Evolutionary conservation across 2,113 vertebrate genomes (phyloP).

Genomic region (Stigmatopora nigra): DNA sequence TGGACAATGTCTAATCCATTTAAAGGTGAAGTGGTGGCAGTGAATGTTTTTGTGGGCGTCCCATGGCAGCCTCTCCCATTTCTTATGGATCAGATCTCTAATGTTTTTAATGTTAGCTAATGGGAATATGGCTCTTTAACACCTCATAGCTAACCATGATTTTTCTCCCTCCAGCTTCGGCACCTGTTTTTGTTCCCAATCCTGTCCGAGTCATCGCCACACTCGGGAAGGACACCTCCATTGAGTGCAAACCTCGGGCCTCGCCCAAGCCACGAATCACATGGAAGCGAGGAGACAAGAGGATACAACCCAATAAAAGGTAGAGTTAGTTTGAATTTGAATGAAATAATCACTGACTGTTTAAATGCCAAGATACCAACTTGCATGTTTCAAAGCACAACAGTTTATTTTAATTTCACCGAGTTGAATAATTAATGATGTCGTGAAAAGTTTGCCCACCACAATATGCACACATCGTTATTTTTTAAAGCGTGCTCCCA

Average conservation of each 20-base stretch:
- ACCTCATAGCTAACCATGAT: background rate
- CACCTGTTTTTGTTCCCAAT: constrained; percentile 78
- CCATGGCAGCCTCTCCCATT: too few species aligned
- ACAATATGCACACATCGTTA: constrained; percentile 21
- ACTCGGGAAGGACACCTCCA: constrained; percentile 77
- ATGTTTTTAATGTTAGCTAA: background rate
- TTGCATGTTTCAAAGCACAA: constrained; percentile 1
- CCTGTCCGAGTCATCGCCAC: constrained; percentile 82
- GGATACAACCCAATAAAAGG: constrained; percentile 81
- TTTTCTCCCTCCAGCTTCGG: constrained; percentile 73
- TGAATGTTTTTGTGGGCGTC: too few species aligned
- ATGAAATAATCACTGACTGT: background rate
- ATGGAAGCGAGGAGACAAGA: constrained; percentile 85
- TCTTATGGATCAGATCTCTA: background rate
- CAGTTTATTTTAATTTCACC: constrained; percentile 27
- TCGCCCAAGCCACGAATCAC: constrained; percentile 87
- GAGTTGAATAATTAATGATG: constrained; percentile 37
- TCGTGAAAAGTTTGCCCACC: constrained; percentile 32
- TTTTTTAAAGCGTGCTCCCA: constrained; percentile 25
- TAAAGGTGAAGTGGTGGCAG: too few species aligned
- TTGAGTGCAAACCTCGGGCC: constrained; percentile 86
- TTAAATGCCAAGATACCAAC: background rate
- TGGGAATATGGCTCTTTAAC: background rate
- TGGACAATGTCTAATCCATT: too few species aligned
- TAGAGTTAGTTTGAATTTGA: constrained; percentile 32